These are phyloP conservation scores for Jaculus jaculus DNA, from an alignment of 2,113 vertebrate species.

Conservation along the genomic window DNA sequence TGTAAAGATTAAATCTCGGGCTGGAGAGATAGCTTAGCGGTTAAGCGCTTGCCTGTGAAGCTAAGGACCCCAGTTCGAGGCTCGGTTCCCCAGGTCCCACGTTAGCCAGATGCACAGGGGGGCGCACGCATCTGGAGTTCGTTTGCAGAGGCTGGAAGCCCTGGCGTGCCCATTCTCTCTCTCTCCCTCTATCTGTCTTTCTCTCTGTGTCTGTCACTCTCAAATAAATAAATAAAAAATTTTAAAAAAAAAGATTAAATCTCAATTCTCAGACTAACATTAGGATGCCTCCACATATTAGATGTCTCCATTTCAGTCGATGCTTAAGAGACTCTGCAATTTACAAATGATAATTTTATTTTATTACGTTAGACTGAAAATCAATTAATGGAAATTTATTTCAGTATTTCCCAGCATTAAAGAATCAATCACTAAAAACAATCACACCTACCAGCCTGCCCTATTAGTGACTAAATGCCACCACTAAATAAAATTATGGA, in stretches of 20 bases:
- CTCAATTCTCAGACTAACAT: not conserved
- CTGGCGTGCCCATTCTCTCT: no score
- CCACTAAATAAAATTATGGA: not conserved
- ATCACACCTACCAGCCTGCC: not conserved
- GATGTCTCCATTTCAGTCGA: not conserved
- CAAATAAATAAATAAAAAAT: no score
- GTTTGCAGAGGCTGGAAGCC: no score
- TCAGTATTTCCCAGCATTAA: not conserved
- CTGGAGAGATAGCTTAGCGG: no score
- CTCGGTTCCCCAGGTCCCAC: no score
- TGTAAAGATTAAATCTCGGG: slow-evolving; percentile 2
- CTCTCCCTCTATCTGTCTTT: no score
- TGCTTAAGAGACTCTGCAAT: not conserved
- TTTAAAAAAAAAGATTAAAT: slow-evolving; percentile 37
- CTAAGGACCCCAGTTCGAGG: no score
- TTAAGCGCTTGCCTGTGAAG: no score
- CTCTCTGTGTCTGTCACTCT: no score
- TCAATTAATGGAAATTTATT: not conserved
- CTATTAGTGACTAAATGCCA: not conserved
- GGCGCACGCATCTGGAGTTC: no score
- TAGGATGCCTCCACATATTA: not conserved
- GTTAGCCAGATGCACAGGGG: no score
- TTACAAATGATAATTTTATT: slow-evolving; percentile 15
- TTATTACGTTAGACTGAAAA: not conserved
- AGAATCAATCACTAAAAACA: not conserved